These are phyloP conservation scores for Nymphalis c-album DNA, from an alignment of 2,888 invertebrate genomes.

Conservation along the genomic window DNA sequence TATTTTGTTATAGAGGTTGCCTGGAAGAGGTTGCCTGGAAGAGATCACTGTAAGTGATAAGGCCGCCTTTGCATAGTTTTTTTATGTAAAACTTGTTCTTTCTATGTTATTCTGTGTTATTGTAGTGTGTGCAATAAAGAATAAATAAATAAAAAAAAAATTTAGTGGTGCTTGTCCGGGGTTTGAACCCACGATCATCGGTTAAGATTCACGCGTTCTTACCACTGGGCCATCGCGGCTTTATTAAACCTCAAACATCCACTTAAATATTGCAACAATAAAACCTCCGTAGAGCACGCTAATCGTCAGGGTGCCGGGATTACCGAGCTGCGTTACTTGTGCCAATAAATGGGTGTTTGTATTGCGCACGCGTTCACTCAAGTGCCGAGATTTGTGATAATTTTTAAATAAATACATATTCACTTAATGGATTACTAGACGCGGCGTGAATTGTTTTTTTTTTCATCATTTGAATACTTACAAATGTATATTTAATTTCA, in stretches of 20 bases:
- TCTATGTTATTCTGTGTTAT: no score
- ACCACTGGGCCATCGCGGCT: no score
- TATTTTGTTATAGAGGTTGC: no score
- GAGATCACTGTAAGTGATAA: no score
- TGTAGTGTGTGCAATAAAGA: no score
- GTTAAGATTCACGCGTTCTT: no score
- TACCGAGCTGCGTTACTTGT: not conserved
- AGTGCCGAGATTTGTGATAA: slow-evolving; percentile 31
- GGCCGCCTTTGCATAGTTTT: no score
- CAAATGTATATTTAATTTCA: not conserved
- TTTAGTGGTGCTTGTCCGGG: no score
- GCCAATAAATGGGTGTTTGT: not conserved
- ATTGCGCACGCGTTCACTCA: slow-evolving; percentile 34
- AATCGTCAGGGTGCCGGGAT: not conserved
- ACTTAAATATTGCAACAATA: not conserved
- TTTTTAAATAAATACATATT: slow-evolving; percentile 17
- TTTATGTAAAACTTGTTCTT: no score
- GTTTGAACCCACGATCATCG: no score
- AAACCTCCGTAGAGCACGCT: not conserved
- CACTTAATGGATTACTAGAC: slow-evolving; percentile 4
- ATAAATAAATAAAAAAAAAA: no score
- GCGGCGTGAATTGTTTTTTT: not conserved
- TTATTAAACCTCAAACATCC: not conserved
- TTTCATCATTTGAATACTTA: not conserved
- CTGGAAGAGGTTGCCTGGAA: no score